A percentile compares a stretch with the other conserved stretches of the same genome.
phyloP scores from a whole-genome alignment of 2,797 vertebrate genomes.

The Channallabes apus region DNA sequence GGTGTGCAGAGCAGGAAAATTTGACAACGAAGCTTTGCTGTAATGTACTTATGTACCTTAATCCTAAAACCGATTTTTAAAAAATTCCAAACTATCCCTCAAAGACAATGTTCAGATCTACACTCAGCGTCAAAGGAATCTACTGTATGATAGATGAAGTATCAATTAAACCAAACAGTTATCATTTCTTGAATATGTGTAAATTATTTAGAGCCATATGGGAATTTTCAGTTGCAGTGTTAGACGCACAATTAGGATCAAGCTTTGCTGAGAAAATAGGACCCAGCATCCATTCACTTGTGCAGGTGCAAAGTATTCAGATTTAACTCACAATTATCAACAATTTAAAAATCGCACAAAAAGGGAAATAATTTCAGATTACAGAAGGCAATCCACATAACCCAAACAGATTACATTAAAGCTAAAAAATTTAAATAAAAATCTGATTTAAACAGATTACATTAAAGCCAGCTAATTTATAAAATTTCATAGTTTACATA shows the following conservation, averaged over 20 bases:
- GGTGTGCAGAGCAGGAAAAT: too few species aligned
- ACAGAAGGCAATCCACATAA: background rate
- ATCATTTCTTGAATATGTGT: background rate
- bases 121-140: background rate
- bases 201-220: background rate
- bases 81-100: too few species aligned
- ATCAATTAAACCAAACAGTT: background rate
- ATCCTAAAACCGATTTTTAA: too few species aligned
- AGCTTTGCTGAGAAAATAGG: background rate
- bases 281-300: background rate
- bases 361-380: too few species aligned
- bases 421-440: background rate
- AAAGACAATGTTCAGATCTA: background rate
- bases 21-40: too few species aligned
- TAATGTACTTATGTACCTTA: too few species aligned
- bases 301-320: background rate
- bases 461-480: background rate
- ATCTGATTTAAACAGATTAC: background rate
- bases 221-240: background rate
- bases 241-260: background rate
- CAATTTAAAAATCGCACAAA: background rate
- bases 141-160: background rate
- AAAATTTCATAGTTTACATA: background rate
- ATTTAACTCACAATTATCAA: background rate
- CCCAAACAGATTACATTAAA: too few species aligned